Evolutionary conservation across 2,888 invertebrate species (phyloP).

Genomic region (Hemistola chrysoprasaria): DNA sequence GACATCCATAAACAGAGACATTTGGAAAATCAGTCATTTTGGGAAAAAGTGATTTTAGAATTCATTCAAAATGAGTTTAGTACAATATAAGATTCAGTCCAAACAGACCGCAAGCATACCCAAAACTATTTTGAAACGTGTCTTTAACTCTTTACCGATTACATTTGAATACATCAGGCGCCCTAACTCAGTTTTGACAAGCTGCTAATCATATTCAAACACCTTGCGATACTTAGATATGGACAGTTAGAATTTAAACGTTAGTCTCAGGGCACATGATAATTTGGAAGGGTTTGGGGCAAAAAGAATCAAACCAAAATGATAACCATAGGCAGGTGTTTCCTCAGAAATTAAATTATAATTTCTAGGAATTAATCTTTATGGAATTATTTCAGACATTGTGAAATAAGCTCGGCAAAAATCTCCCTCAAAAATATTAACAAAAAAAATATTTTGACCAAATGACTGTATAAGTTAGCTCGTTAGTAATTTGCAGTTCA

Average conservation of each 20-base stretch:
- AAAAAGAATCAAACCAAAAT: slow-evolving; percentile 64
- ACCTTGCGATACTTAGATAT: slow-evolving; percentile 72
- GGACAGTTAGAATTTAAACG: slow-evolving; percentile 71
- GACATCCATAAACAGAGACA: too few relatives aligned
- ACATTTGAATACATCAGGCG: slow-evolving; percentile 71
- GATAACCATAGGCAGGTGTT: slow-evolving; percentile 48
- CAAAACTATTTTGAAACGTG: slow-evolving; percentile 6
- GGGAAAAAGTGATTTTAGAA: too few relatives aligned
- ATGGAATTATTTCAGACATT: too few relatives aligned
- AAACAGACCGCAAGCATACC: not conserved
- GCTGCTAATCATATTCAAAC: slow-evolving; percentile 81
- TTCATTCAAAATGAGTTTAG: too few relatives aligned
- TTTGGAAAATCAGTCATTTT: too few relatives aligned
- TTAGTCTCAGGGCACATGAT: slow-evolving; percentile 58
- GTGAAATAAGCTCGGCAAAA: too few relatives aligned
- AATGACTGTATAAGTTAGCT: too few relatives aligned
- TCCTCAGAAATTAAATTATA: not conserved
- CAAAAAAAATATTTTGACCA: too few relatives aligned
- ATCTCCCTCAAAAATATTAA: too few relatives aligned
- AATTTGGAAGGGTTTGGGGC: slow-evolving; percentile 53
- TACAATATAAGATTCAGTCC: too few relatives aligned
- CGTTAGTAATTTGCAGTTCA: too few relatives aligned
- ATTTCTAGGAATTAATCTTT: too few relatives aligned
- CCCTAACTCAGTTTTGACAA: slow-evolving; percentile 77
- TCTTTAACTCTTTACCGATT: slow-evolving; percentile 66